phyloP scores from a whole-genome alignment of 2,113 vertebrate species.

The Entelurus aequoreus region DNA sequence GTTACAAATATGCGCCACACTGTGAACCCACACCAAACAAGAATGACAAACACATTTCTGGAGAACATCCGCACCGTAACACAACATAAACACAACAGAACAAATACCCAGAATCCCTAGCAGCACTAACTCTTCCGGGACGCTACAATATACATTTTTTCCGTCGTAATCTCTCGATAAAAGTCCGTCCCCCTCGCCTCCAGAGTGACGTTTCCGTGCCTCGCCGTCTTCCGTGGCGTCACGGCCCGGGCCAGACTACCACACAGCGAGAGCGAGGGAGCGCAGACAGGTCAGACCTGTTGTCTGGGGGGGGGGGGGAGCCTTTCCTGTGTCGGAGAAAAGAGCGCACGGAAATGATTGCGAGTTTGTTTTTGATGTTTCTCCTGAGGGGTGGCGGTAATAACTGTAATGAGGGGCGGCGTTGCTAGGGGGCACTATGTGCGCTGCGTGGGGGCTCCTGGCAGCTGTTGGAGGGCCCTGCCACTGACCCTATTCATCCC shows the following conservation, averaged over 20 bases:
- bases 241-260: constrained; percentile 53
- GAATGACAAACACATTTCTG: no score
- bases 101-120: no score
- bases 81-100: no score
- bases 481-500: constrained; percentile 74
- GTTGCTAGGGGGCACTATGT: constrained; percentile 54
- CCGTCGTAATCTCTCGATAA: constrained; percentile 53
- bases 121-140: no score
- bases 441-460: constrained; percentile 40
- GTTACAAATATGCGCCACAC: no score
- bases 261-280: constrained; percentile 62
- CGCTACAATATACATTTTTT: no score
- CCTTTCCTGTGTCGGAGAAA: constrained; percentile 51
- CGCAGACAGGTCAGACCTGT: constrained; percentile 67
- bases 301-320: constrained; percentile 32
- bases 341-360: constrained; percentile 42
- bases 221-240: constrained; percentile 51
- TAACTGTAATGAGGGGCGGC: constrained; percentile 55
- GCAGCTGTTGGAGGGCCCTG: constrained; percentile 71
- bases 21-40: no score
- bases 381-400: constrained; percentile 32
- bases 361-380: constrained; percentile 55
- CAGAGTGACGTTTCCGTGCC: constrained; percentile 47
- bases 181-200: constrained; percentile 21
- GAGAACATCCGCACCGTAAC: no score